Base-by-base conservation (phyloP, 2,797 vertebrate species). In the Paratrypauchen microcephalus region DNA sequence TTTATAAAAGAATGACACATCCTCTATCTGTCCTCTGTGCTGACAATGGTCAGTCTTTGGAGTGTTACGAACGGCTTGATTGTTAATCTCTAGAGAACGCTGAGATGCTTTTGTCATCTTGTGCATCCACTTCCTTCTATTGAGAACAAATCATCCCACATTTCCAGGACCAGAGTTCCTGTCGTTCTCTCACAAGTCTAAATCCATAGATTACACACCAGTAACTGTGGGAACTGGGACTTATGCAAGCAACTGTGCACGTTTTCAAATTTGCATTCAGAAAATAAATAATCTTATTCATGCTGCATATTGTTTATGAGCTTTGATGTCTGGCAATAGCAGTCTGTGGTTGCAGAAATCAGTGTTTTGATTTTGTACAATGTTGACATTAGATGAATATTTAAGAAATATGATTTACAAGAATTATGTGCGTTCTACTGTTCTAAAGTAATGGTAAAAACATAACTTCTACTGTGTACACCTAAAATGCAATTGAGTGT, bases 91-190 rank as follows among this genome's bases (percentile, higher is more conserved):
- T 59, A 63, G 70, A 88, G 89, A 86, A 90, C 86, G 84, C 80
- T 83, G 83, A 90, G 83, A 79, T 89, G 83, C 74, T 86, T 78
- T 89, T 87, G 86, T 90, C 89, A 77, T 91, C 85, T 81, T 41
- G 69, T 64, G 39, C 70, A 82, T 90, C 74, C 74, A 76, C 87
- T 92, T 93, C 92, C 91, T 90, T 82, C 79, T 79, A 87, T 91
- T 91, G 83, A 87, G 88, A 81, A 80, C 74, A 89, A 90, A 84
- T 85, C 77, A 87, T 90, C 86, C 80, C 75, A 75, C 72, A 85
- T 83, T 84, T 83, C 69, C 86, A 84, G 79, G 80, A 86, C 82
- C 71, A 26, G 26, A 74, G 78, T 82, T 87, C 78, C 79, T 78
- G 76, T 81, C 74, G 64, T 69, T 76, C 58, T 78, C 77, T 73